phyloP scores from a whole-genome alignment of 2,113 vertebrate species.

The Chunga burmeisteri region DNA sequence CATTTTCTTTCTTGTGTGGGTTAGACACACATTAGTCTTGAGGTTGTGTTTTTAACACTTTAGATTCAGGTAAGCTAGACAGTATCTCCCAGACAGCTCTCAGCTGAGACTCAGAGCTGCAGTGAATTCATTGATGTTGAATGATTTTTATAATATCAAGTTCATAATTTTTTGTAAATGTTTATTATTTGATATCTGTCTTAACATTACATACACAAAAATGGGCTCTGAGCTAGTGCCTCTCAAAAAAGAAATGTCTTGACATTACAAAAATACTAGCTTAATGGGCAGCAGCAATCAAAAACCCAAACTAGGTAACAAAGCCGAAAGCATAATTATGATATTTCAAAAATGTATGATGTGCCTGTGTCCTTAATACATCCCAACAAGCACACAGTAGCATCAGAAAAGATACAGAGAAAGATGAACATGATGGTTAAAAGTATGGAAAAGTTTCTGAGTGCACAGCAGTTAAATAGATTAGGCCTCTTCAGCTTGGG shows the following conservation, averaged over 20 bases:
- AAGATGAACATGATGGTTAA: background rate
- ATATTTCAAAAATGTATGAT: background rate
- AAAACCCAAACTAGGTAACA: background rate
- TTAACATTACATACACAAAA: background rate
- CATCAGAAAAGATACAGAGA: background rate
- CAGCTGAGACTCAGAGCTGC: background rate
- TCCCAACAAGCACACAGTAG: background rate
- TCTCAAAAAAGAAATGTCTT: background rate
- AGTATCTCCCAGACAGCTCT: background rate
- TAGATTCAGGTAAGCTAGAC: background rate
- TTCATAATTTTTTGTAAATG: background rate
- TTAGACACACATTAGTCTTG: conserved; percentile 7
- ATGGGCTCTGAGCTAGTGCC: background rate
- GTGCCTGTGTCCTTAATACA: background rate
- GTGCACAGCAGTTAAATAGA: background rate
- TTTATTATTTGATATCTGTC: background rate
- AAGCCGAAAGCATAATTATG: background rate
- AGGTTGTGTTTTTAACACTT: conserved; percentile 53
- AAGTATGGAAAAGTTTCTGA: background rate
- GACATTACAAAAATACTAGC: background rate
- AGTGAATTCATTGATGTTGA: background rate
- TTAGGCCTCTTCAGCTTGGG: background rate
- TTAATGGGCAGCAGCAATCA: background rate
- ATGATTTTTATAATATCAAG: background rate
- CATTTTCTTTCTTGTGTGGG: conserved; percentile 20